Conservation (phyloP, 2,113 vertebrate genomes). For the Carassius carassius region DNA sequence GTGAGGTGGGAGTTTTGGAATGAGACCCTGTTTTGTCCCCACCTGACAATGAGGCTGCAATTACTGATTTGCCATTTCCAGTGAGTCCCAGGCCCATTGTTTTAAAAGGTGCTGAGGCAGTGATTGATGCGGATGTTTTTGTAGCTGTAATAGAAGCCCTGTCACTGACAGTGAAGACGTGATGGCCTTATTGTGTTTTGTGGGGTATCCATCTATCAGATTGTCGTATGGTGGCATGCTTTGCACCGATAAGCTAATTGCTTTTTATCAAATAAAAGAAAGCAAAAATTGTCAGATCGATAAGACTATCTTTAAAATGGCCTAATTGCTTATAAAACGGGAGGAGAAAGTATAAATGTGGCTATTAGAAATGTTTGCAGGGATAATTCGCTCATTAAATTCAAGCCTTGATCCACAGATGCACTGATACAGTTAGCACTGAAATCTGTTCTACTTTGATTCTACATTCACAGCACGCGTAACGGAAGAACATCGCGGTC, state of each 20-base stretch:
- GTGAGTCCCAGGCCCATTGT: constrained; percentile 44
- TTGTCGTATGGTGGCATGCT: constrained; percentile 46
- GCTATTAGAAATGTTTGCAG: constrained; percentile 43
- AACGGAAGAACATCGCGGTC: neutral
- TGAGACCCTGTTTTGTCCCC: constrained; percentile 16
- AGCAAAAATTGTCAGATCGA: constrained; percentile 35
- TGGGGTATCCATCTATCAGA: constrained; percentile 47
- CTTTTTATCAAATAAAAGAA: constrained; percentile 45
- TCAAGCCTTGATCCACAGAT: constrained; percentile 22
- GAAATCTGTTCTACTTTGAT: constrained; percentile 26
- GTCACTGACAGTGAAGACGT: constrained; percentile 36
- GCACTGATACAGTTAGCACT: constrained; percentile 27
- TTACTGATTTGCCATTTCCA: constrained; percentile 53
- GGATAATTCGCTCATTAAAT: constrained; percentile 33
- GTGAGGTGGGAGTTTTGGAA: constrained; percentile 33
- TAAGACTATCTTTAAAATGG: constrained; percentile 30
- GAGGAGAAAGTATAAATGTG: constrained; percentile 18
- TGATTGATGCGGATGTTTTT: constrained; percentile 52
- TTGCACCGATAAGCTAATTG: constrained; percentile 48
- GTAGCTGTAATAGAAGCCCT: constrained; percentile 38
- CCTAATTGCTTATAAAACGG: constrained; percentile 24
- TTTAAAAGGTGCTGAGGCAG: constrained; percentile 44
- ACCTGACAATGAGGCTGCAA: constrained; percentile 46
- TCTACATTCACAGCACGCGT: constrained; percentile 13
- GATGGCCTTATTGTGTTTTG: constrained; percentile 36